A percentile compares a stretch with the other conserved stretches of the same genome.
phyloP scores from a whole-genome alignment of 2,113 vertebrate genomes.

The Taxidea taxus region DNA sequence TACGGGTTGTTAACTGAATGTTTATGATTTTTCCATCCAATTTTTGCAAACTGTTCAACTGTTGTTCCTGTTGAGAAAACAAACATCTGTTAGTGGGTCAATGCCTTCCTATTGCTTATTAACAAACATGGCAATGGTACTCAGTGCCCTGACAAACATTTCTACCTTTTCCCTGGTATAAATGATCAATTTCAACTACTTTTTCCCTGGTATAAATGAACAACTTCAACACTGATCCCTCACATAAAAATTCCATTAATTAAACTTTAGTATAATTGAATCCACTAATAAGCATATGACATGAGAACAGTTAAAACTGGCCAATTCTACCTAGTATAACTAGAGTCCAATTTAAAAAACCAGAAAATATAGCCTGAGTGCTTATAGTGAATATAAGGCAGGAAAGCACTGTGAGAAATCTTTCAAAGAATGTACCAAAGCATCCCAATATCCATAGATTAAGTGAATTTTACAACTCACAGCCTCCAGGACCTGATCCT shows the following conservation, averaged over 20 bases:
- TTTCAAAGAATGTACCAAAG: neutral
- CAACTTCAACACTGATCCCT: neutral
- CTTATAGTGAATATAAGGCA: neutral
- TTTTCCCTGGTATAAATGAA: neutral
- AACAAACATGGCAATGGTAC: conserved; percentile 2
- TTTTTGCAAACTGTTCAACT: conserved; percentile 96
- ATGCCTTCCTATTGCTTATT: neutral
- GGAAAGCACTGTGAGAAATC: neutral
- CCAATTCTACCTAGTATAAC: conserved; percentile 27
- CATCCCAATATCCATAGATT: neutral
- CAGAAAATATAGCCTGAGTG: neutral
- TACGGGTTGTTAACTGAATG: conserved; percentile 98
- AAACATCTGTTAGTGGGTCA: conserved; percentile 16
- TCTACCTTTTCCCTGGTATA: neutral
- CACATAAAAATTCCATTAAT: conserved; percentile 14
- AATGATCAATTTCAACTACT: neutral
- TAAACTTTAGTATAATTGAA: neutral
- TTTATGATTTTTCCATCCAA: conserved; percentile 98
- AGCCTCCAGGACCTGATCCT: neutral
- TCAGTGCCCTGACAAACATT: neutral
- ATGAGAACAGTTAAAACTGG: conserved; percentile 13
- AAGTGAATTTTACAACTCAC: neutral
- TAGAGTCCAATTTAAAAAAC: neutral
- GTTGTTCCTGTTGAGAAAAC: conserved; percentile 88
- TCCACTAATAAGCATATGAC: neutral